These are phyloP conservation scores for Origma solitaria DNA, from an alignment of 2,113 vertebrate species.

Conservation along the genomic window DNA sequence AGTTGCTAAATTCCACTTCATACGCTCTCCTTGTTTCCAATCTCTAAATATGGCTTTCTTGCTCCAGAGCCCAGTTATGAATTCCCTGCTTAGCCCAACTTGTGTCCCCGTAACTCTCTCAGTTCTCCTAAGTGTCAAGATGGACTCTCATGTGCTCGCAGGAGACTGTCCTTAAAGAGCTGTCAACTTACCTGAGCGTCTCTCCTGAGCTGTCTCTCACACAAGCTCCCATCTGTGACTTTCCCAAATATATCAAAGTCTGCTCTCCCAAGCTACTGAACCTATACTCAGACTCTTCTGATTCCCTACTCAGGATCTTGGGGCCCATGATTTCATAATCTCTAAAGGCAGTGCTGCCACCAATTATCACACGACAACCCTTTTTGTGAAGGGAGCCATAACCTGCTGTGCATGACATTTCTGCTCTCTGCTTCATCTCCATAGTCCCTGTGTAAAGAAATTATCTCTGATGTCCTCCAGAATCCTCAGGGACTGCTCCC, in stretches of 20 bases:
- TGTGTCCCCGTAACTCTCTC: neutral
- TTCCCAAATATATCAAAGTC: neutral
- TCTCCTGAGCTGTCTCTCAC: neutral
- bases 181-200: neutral
- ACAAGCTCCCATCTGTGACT: neutral
- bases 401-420: neutral
- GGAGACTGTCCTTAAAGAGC: neutral
- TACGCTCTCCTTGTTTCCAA: neutral
- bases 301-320: neutral
- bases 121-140: neutral
- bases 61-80: neutral
- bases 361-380: neutral
- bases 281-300: neutral
- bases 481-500: neutral
- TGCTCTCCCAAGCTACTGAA: neutral
- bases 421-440: neutral
- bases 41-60: neutral
- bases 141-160: neutral
- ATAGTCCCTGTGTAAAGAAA: neutral
- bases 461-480: neutral
- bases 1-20: neutral
- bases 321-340: neutral
- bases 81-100: neutral
- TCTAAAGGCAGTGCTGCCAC: neutral
- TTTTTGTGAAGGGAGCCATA: neutral